Evolutionary conservation across 2,113 vertebrate species (phyloP).

Genomic region (human): DNA sequence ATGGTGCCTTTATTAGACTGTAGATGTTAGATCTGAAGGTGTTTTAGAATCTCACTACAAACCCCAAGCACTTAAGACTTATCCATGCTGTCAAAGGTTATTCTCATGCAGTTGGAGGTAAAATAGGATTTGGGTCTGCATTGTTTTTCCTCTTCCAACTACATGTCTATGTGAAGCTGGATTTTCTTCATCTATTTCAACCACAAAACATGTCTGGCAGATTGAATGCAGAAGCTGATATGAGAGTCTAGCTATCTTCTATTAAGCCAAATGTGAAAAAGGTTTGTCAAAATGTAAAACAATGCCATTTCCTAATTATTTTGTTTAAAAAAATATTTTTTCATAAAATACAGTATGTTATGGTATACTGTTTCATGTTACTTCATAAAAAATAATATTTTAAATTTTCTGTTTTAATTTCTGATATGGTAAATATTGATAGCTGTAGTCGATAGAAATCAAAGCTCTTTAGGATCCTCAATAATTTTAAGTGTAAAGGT

Average conservation of each 20-base stretch:
- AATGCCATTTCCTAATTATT: background rate
- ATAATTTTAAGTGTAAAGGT: background rate
- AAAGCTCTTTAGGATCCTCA: background rate
- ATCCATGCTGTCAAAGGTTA: background rate
- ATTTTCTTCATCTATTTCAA: conserved; percentile 9
- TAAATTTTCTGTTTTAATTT: background rate
- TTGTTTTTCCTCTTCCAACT: background rate
- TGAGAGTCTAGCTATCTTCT: background rate
- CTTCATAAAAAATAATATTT: conserved; percentile 13
- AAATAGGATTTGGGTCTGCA: background rate
- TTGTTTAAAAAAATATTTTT: background rate
- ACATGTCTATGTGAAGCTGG: background rate
- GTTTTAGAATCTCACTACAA: background rate
- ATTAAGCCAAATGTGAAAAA: background rate
- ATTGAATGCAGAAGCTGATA: background rate
- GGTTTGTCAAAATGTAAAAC: conserved; percentile 30
- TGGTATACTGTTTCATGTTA: background rate
- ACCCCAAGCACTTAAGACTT: background rate
- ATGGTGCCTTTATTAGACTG: background rate
- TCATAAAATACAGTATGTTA: background rate
- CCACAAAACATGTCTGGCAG: background rate
- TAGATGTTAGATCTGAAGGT: background rate
- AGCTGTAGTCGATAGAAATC: background rate
- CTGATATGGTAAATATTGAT: background rate
- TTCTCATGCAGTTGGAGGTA: background rate